Conservation (phyloP, 2,113 vertebrate genomes). For the Sinocyclocheilus rhinocerous region DNA sequence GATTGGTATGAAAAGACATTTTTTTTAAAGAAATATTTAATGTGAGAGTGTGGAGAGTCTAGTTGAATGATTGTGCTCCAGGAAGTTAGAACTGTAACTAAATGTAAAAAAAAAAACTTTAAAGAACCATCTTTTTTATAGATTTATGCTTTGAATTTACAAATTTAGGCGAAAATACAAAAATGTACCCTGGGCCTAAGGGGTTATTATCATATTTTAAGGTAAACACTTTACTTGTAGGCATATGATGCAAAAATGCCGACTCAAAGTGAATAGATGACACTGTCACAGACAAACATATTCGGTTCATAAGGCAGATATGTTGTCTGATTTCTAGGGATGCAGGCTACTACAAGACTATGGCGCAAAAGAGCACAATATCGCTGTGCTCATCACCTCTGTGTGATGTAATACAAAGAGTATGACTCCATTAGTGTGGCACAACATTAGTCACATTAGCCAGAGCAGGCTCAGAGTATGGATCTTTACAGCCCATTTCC, state of each 20-base stretch:
- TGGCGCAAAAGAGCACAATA: background rate
- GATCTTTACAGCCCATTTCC: slow-evolving; percentile 51
- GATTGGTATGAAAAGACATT: no score
- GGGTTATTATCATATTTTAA: background rate
- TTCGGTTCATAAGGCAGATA: background rate
- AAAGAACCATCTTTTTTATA: no score
- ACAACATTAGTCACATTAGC: slow-evolving; percentile 49
- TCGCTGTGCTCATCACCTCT: slow-evolving; percentile 10
- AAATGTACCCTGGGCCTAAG: no score
- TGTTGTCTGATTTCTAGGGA: background rate
- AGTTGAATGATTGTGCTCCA: no score
- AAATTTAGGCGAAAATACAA: no score
- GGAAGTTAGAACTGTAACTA: no score
- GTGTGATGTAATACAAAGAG: slow-evolving; percentile 32
- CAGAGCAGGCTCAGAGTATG: slow-evolving; percentile 31
- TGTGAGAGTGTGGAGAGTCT: no score
- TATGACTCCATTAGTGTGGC: slow-evolving; percentile 29
- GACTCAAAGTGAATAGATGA: background rate
- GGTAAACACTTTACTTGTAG: background rate
- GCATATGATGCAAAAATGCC: background rate
- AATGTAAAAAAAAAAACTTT: no score
- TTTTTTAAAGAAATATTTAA: no score
- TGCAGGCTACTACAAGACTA: background rate
- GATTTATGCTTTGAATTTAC: no score
- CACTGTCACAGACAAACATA: background rate